Percentiles rank a stretch among this genome's conserved stretches.
Conservation (phyloP, 2,888 invertebrate species). For the Catocala nupta region DNA sequence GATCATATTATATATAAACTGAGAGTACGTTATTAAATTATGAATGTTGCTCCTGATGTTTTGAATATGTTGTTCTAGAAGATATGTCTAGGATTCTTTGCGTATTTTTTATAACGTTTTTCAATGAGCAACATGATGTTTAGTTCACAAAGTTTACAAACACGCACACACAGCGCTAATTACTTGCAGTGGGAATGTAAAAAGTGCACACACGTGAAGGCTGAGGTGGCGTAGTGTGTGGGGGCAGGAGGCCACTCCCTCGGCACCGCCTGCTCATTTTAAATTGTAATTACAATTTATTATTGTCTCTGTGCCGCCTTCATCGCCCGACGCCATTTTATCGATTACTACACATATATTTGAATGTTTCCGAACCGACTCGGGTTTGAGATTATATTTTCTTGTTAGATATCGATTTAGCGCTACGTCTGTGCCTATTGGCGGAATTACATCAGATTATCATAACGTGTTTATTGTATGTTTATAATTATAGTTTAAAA, state of each 20-base stretch:
- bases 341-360: slow-evolving; percentile 72
- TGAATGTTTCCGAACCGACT: slow-evolving; percentile 47
- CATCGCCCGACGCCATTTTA: slow-evolving; percentile 83
- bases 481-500: background rate
- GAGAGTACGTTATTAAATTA: too few relatives aligned
- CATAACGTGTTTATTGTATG: background rate
- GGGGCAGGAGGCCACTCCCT: slow-evolving; percentile 81
- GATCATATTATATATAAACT: too few relatives aligned
- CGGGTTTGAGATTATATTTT: slow-evolving; percentile 10
- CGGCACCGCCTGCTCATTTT: slow-evolving; percentile 86
- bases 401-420: background rate
- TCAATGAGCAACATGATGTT: slow-evolving; percentile 42
- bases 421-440: too few relatives aligned
- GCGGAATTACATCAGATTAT: too few relatives aligned
- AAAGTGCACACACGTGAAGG: slow-evolving; percentile 78
- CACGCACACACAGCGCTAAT: slow-evolving; percentile 66
- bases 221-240: slow-evolving; percentile 72
- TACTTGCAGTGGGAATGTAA: slow-evolving; percentile 71
- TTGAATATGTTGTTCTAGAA: background rate
- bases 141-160: slow-evolving; percentile 49
- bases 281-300: slow-evolving; percentile 88
- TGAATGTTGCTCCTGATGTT: too few relatives aligned
- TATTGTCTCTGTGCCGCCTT: slow-evolving; percentile 87
- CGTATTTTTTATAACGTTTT: slow-evolving; percentile 21
- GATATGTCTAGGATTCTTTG: background rate